Conservation (phyloP, 1,140 invertebrate species). For the Trichoplusia ni region DNA sequence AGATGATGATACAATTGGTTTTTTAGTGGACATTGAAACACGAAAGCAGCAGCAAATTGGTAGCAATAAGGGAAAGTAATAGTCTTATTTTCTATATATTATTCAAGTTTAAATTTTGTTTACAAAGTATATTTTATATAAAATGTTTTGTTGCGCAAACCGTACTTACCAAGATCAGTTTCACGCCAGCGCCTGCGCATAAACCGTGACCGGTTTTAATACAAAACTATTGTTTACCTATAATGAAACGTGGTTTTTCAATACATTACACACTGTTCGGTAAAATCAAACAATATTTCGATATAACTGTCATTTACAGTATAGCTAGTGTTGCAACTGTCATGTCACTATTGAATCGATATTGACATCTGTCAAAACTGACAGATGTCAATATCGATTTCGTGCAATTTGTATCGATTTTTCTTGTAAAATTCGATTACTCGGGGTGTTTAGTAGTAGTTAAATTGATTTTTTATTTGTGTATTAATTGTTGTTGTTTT, state of each 20-base stretch:
- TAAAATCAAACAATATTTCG: constrained; percentile 10
- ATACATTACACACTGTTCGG: constrained; percentile 21
- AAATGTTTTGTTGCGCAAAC: neutral
- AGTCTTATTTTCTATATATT: too few relatives aligned
- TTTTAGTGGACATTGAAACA: too few relatives aligned
- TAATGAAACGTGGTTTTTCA: constrained; percentile 27
- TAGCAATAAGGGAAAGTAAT: too few relatives aligned
- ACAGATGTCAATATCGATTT: neutral
- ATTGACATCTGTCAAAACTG: neutral
- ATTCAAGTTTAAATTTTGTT: too few relatives aligned
- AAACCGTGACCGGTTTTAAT: constrained; percentile 25
- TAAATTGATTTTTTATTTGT: neutral
- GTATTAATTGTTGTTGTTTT: constrained; percentile 31
- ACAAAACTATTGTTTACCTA: constrained; percentile 31
- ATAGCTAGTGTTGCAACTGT: neutral
- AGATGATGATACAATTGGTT: too few relatives aligned
- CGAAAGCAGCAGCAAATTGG: too few relatives aligned
- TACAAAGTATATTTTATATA: neutral
- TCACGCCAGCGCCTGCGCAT: constrained; percentile 21
- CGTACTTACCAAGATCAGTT: constrained; percentile 13
- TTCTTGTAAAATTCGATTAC: neutral
- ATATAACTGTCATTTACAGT: neutral
- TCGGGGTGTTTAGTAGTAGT: too few relatives aligned
- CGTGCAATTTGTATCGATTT: neutral
- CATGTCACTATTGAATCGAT: too few relatives aligned